Conservation (phyloP, 2,797 vertebrate species). For the Acanthurus leucopareius region DNA sequence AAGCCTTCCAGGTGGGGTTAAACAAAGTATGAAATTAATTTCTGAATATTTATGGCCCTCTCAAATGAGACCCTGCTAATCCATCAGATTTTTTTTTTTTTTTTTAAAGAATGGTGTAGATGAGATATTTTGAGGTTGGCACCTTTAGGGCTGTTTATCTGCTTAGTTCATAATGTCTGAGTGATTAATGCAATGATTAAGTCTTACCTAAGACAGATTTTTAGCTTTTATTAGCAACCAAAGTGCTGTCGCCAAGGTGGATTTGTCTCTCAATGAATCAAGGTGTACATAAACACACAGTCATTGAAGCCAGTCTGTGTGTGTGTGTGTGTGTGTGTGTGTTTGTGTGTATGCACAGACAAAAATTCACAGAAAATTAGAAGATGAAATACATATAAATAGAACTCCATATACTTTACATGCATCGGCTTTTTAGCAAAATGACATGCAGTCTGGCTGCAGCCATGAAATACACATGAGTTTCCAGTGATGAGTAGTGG, state of each 20-base stretch:
- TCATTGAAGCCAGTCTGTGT: background rate
- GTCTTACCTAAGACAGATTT: conserved; percentile 37
- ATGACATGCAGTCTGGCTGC: background rate
- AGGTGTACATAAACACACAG: background rate
- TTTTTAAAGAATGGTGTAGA: conserved; percentile 34
- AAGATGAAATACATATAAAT: background rate
- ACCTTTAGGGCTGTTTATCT: conserved; percentile 56
- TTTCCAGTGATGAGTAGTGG: conserved; percentile 25
- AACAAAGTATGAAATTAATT: conserved; percentile 74
- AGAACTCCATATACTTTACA: background rate
- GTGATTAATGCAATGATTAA: conserved; percentile 62
- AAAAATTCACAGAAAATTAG: conserved; percentile 16
- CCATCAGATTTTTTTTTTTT: conserved; percentile 37
- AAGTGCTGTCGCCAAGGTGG: conserved; percentile 27
- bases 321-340: background rate
- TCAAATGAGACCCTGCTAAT: conserved; percentile 57
- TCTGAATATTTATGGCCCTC: conserved; percentile 62
- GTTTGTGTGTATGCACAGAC: background rate
- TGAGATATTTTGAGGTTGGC: conserved; percentile 48
- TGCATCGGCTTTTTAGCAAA: background rate
- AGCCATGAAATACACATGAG: background rate
- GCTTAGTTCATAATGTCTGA: conserved; percentile 48
- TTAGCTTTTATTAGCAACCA: conserved; percentile 45
- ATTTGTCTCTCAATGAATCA: conserved; percentile 24
- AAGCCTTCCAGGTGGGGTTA: conserved; percentile 63